These are phyloP conservation scores for Physocephala rufipes DNA, from an alignment of 2,888 invertebrate species.

Conservation along the genomic window DNA sequence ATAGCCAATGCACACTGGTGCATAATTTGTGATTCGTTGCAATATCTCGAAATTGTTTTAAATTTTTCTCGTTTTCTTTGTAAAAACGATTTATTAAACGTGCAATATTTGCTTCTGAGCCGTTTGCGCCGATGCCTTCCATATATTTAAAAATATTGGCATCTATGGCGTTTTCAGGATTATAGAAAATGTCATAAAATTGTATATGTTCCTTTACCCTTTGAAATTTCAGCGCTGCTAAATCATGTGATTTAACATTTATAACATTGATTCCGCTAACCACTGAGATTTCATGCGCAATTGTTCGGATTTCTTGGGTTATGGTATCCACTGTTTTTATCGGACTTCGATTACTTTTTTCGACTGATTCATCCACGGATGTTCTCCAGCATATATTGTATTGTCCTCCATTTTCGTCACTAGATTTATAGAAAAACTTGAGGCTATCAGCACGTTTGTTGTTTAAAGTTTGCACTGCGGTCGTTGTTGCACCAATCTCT, in stretches of 20 bases:
- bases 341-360: neutral
- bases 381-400: neutral
- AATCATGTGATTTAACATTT: slow-evolving; percentile 54
- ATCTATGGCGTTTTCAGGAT: slow-evolving; percentile 41
- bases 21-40: neutral
- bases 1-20: too few relatives aligned
- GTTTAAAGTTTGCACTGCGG: neutral
- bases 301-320: slow-evolving; percentile 14
- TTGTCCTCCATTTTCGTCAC: neutral
- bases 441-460: slow-evolving; percentile 45
- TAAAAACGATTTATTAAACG: slow-evolving; percentile 59
- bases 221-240: neutral
- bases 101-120: slow-evolving; percentile 41
- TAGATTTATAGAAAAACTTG: slow-evolving; percentile 51
- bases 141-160: neutral
- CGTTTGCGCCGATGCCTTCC: neutral
- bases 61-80: slow-evolving; percentile 46
- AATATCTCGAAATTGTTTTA: slow-evolving; percentile 38
- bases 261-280: slow-evolving; percentile 61
- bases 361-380: slow-evolving; percentile 25
- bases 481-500: slow-evolving; percentile 38
- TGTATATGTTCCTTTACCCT: neutral
- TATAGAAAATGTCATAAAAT: slow-evolving; percentile 44
- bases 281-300: slow-evolving; percentile 42
- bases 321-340: neutral